A percentile compares a stretch with the other conserved stretches of the same genome.
These are phyloP conservation scores for Cochlearius cochlearius DNA, from an alignment of 2,113 vertebrate species.

Conservation along the genomic window DNA sequence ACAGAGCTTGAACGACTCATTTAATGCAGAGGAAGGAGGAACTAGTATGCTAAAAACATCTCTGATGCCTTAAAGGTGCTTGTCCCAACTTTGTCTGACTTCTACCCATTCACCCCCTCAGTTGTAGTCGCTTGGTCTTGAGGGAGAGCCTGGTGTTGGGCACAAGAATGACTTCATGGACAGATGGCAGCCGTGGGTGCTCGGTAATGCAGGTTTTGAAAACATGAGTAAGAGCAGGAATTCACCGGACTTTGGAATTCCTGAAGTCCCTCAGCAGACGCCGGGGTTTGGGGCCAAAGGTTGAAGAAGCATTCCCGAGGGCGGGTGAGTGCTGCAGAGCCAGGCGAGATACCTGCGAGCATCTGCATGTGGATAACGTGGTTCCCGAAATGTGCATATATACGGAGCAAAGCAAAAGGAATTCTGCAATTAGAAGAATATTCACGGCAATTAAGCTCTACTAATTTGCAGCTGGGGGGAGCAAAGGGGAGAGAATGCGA, in stretches of 20 bases:
- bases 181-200: accelerated
- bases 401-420: background rate
- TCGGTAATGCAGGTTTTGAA: background rate
- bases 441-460: background rate
- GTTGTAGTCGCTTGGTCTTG: background rate
- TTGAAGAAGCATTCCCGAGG: background rate
- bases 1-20: background rate
- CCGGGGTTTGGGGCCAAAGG: background rate
- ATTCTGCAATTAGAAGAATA: too few species aligned
- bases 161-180: accelerated
- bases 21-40: background rate
- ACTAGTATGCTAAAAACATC: background rate
- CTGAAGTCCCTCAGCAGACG: background rate
- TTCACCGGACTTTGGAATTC: too few species aligned
- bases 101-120: background rate
- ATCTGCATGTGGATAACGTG: accelerated
- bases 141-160: background rate
- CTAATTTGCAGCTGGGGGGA: too few species aligned
- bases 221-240: background rate
- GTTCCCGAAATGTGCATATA: accelerated
- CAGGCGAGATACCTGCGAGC: background rate
- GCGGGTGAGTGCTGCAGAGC: accelerated
- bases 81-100: background rate
- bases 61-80: background rate
- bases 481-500: background rate